A percentile compares a stretch with the other conserved stretches of the same genome.
Evolutionary conservation across 2,797 vertebrate genomes (phyloP).

Genomic region (Sebastolobus altivelis): DNA sequence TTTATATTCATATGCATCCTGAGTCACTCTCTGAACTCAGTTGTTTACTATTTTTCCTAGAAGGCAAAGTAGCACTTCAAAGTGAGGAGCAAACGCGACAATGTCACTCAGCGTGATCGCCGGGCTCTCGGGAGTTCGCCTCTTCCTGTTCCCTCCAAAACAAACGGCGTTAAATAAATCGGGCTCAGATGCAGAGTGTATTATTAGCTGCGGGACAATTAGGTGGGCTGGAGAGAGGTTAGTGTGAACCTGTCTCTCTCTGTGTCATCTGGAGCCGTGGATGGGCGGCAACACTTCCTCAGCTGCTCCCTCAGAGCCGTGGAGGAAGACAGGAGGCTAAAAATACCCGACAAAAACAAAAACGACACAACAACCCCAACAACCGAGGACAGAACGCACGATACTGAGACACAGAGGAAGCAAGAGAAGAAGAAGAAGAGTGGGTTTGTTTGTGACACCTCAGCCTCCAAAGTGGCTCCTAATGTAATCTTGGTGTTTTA

Average conservation of each 20-base stretch:
- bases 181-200: slow-evolving; percentile 40
- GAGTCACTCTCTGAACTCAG: neutral
- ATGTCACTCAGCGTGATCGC: slow-evolving; percentile 4
- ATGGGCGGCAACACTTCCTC: slow-evolving; percentile 58
- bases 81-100: slow-evolving; percentile 32
- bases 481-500: too few relatives aligned
- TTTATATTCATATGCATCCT: slow-evolving; percentile 2
- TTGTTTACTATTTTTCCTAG: slow-evolving; percentile 17
- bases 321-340: slow-evolving; percentile 67
- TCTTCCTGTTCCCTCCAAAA: slow-evolving; percentile 18
- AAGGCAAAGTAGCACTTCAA: slow-evolving; percentile 41
- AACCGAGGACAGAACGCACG: slow-evolving; percentile 1
- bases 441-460: neutral
- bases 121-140: slow-evolving; percentile 10
- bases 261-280: slow-evolving; percentile 61
- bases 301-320: slow-evolving; percentile 58
- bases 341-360: slow-evolving; percentile 73
- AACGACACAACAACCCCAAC: slow-evolving; percentile 51
- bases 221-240: slow-evolving; percentile 53
- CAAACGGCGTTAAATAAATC: slow-evolving; percentile 42
- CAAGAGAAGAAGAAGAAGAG: neutral
- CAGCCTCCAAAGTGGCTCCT: neutral
- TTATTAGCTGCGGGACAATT: slow-evolving; percentile 70
- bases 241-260: slow-evolving; percentile 55
- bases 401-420: neutral